Percentiles rank a stretch among this genome's conserved stretches.
Evolutionary conservation across 2,113 vertebrate species (phyloP).

Genomic region (Ceuthmochares aereus): DNA sequence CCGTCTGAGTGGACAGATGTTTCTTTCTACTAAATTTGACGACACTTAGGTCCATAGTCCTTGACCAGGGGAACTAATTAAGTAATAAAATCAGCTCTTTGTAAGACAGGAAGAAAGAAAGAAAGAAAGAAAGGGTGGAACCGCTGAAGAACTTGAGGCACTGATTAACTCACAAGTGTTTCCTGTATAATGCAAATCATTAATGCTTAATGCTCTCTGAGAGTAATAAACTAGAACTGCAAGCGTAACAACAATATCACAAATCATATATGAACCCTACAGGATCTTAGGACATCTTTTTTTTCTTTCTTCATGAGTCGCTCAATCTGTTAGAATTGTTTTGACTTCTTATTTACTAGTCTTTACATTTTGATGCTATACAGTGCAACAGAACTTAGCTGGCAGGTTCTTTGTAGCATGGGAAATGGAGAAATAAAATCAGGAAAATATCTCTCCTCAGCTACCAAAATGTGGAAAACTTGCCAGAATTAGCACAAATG

Average conservation of each 20-base stretch:
- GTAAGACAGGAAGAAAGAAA: constrained; percentile 14
- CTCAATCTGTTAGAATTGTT: neutral
- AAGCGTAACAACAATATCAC: neutral
- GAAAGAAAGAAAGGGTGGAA: neutral
- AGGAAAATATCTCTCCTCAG: neutral
- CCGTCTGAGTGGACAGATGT: constrained; percentile 15
- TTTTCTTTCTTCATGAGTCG: neutral
- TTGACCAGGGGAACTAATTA: constrained; percentile 66
- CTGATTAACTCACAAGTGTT: constrained; percentile 53
- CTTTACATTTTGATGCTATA: neutral
- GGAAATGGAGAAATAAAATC: neutral
- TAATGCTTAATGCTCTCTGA: neutral
- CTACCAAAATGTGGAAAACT: neutral
- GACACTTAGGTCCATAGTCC: constrained; percentile 14
- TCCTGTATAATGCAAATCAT: constrained; percentile 7
- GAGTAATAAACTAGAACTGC: neutral
- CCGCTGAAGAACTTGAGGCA: constrained; percentile 9
- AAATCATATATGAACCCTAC: neutral
- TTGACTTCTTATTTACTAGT: neutral
- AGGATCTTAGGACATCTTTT: neutral
- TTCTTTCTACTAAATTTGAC: constrained; percentile 52
- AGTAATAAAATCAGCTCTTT: constrained; percentile 62
- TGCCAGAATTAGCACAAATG: neutral
- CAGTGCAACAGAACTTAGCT: neutral
- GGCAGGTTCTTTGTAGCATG: neutral